A percentile compares a stretch with the other conserved stretches of the same genome.
Conservation (phyloP, 2,113 vertebrate species). For the Leptodactylus fuscus region DNA sequence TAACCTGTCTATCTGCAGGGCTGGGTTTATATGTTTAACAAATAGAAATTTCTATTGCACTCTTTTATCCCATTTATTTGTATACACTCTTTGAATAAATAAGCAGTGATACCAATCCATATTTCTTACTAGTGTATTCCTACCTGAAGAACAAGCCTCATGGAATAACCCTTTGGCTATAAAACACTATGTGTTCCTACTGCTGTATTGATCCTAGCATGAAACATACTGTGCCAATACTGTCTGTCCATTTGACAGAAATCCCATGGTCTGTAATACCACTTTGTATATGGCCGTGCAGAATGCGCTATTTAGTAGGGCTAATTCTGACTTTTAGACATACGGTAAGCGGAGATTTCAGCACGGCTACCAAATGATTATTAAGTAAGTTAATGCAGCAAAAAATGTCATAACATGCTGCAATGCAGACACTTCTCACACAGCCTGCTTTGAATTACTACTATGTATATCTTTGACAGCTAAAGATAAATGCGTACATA, state of each 20-base stretch:
- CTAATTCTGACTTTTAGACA: background rate
- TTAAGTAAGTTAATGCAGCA: constrained; percentile 25
- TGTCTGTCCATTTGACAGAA: background rate
- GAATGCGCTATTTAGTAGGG: background rate
- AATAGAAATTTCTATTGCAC: background rate
- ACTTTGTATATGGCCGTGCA: background rate
- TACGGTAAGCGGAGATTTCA: background rate
- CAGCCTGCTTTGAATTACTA: constrained; percentile 13
- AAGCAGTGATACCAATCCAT: background rate
- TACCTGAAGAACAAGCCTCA: background rate
- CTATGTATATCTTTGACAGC: constrained; percentile 20
- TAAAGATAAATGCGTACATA: background rate
- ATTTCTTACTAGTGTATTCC: background rate
- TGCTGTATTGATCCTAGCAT: background rate
- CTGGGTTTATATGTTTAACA: too few relatives aligned
- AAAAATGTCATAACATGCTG: constrained; percentile 49
- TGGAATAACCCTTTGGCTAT: background rate
- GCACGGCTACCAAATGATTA: background rate
- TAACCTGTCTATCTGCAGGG: too few relatives aligned
- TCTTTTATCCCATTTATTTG: background rate
- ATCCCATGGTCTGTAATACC: background rate
- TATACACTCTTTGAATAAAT: background rate
- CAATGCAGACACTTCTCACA: constrained; percentile 42
- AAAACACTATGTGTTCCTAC: background rate
- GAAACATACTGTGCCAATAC: background rate